These are phyloP conservation scores for Mythimna ferrago DNA, from an alignment of 2,888 invertebrate genomes.

Conservation along the genomic window DNA sequence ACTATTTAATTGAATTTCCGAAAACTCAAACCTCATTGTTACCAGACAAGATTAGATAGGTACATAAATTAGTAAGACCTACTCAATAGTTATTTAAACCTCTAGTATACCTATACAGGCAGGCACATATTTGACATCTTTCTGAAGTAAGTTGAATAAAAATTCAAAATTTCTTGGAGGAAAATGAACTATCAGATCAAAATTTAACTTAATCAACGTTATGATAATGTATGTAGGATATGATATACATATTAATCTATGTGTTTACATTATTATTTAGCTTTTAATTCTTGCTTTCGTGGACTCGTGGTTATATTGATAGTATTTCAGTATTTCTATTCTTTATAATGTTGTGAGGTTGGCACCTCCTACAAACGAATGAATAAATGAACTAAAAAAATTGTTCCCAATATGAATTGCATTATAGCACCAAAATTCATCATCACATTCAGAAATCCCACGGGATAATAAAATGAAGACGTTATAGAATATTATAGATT, in stretches of 20 bases:
- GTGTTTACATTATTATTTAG: neutral
- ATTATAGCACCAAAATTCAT: slow-evolving; percentile 52
- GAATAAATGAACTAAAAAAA: slow-evolving; percentile 36
- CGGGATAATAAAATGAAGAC: slow-evolving; percentile 85
- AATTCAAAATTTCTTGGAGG: neutral
- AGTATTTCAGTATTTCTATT: neutral
- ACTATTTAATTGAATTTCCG: slow-evolving; percentile 14
- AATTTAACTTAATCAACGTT: neutral
- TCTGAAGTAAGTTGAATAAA: too few relatives aligned
- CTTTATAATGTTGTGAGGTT: slow-evolving; percentile 31
- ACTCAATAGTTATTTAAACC: neutral
- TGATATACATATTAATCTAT: neutral
- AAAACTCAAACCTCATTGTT: slow-evolving; percentile 6
- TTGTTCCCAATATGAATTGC: slow-evolving; percentile 39
- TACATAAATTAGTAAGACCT: neutral
- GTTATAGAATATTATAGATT: slow-evolving; percentile 85
- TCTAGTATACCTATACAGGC: neutral
- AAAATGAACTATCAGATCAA: neutral
- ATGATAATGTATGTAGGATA: neutral
- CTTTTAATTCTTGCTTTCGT: neutral
- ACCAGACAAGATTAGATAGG: neutral
- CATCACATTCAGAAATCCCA: slow-evolving; percentile 78
- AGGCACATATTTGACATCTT: too few relatives aligned
- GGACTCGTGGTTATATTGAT: too few relatives aligned
- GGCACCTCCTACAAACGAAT: slow-evolving; percentile 29